Evolutionary conservation across 1,140 invertebrate species (phyloP).

Genomic region (Calosoma granatense): DNA sequence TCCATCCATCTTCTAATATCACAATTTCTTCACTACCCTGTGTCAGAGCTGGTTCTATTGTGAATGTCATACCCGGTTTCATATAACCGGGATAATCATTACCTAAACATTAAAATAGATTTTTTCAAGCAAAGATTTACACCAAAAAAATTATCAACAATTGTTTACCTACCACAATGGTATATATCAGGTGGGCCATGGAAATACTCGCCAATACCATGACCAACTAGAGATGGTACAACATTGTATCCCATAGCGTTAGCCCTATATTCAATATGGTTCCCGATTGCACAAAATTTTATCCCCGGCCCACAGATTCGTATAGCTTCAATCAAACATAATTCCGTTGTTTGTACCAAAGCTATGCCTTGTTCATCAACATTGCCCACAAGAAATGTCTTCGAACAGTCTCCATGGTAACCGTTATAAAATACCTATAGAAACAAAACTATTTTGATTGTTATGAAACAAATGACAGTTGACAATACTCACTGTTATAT

Average conservation of each 20-base stretch:
- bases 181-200: conserved; percentile 86
- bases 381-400: conserved; percentile 73
- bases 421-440: conserved; percentile 72
- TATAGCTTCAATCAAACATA: conserved; percentile 66
- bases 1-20: conserved; percentile 81
- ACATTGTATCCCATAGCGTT: conserved; percentile 52
- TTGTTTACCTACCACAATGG: conserved; percentile 51
- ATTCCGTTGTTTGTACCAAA: conserved; percentile 58
- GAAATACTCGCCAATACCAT: conserved; percentile 88
- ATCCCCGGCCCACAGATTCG: conserved; percentile 64
- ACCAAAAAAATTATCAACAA: background rate
- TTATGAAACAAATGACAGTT: background rate
- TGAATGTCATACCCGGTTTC: conserved; percentile 85
- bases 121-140: background rate
- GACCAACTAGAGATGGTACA: conserved; percentile 74
- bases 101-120: conserved; percentile 41
- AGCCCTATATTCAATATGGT: conserved; percentile 53
- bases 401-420: conserved; percentile 87
- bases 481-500: conserved; percentile 84
- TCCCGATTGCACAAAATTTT: conserved; percentile 65
- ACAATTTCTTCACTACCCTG: conserved; percentile 57
- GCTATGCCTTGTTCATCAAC: conserved; percentile 62
- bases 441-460: conserved; percentile 14
- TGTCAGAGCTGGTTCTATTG: conserved; percentile 82
- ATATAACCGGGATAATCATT: conserved; percentile 64